Evolutionary conservation across 2,888 invertebrate genomes (phyloP), one percentile per base, ranked within the genome.

Genomic region (Cancer borealis): DNA sequence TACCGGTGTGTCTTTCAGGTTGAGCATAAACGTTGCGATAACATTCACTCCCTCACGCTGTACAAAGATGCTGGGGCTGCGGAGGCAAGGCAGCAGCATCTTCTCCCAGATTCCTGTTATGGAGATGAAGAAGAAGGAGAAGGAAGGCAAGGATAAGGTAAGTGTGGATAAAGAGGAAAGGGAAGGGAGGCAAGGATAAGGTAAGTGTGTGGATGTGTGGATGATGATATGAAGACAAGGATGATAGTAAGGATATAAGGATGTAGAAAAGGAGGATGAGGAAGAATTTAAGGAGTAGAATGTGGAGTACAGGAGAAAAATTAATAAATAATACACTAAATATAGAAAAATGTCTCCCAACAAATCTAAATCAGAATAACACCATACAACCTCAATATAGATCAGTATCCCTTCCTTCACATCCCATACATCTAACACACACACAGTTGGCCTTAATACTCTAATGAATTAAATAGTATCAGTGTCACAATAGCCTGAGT

Each of bases 51-150:
- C 94, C 79, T 94, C 92, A 30, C 94, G 90, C 88, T 94, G 94
- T 1, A 94, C 94, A 94, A 94, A 94, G 46, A 94, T 92, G 49
- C 94, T 94, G 54, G 94, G 84, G 66, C 94, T 94, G 21, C 94
- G 89, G 0, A 94, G 87, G 39, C 92, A 87, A 21, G 94, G 94
- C 45, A 94, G 73, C 12, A 94, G 26, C 90, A 94, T 89, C 84
- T 94, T 92, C 66, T 94, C 94, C 94, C 94, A 94, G 39, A 94
- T 66, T 26, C 94, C 94, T 94, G 92, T 10, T 47, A 89, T 12
- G 47, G 49, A 89, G 46, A 89, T 89, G 88, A 1, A 47, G n/a
- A 49, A 47, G 88, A 10, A 10, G 30, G 73, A 73, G 21, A n/a
- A 73, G 10, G 2, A 84, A 39, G 30, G 6, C 10, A 84, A n/a